Evolutionary conservation across 1,140 invertebrate species (phyloP), one percentile per base, ranked within the genome.

Genomic region (Drosophila sproati): DNA sequence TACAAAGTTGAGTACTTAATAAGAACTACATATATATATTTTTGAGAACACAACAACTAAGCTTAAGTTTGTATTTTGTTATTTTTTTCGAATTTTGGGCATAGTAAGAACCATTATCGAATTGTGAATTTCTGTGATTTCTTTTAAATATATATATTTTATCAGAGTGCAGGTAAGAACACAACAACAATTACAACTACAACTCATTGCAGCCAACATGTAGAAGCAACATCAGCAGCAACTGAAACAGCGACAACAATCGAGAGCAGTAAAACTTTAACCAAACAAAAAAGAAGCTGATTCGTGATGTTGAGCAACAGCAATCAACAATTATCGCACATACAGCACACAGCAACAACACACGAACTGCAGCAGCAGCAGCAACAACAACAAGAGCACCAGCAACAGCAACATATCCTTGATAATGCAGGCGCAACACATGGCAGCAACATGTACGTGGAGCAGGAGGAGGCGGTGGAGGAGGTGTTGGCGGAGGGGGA

Each of bases 381-480:
- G 47, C 20, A 51, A 10, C 47, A 51, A 31, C 20, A 1, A 20
- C 20, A 12, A 12, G 12, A 12, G 12, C 12, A 12, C 12, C 60
- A 66, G 32, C 68, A 72, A 4, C 43, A 41, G 31, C 62, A 69
- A 57, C 66, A 56, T 28, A 32, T 52, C n/a, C 37, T 73, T 45
- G 64, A 66, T 12, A 5, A 39, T 56, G 31, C 55, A 47, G 34
- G 34, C 35, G 74, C 77, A 73, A 77, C 77, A 77, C 70, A 73
- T 63, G 62, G 48, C 52, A 59, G 74, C 41, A 45, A 67, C 35
- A 66, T 66, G 2, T 45, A 54, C 20, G 45, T 37, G 31, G 47
- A 43, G 29, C 6, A 32, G 12, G 43, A 48, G 37, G 37, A 37
- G 66, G 37, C 8, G 5, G 37, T 8, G 4, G 32, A 41, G 48